A percentile compares a stretch with the other conserved stretches of the same genome.
Evolutionary conservation across 2,888 invertebrate species (phyloP).

Genomic region (Orthosia gracilis): DNA sequence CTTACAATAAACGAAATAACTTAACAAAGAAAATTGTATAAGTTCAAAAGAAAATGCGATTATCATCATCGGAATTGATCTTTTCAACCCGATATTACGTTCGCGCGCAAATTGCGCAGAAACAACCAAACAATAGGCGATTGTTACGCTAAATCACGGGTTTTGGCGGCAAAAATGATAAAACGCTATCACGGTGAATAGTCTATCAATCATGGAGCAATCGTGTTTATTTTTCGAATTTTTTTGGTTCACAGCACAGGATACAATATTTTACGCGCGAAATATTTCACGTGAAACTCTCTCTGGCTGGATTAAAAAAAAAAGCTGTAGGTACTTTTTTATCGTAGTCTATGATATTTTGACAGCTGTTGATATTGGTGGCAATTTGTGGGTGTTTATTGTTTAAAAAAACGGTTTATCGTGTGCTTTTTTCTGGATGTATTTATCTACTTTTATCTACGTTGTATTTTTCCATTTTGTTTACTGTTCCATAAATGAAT

Average conservation of each 20-base stretch:
- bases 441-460: background rate
- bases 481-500: background rate
- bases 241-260: slow-evolving; percentile 35
- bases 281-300: slow-evolving; percentile 28
- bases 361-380: slow-evolving; percentile 55
- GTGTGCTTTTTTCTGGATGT: background rate
- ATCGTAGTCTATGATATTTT: slow-evolving; percentile 52
- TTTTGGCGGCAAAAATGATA: slow-evolving; percentile 56
- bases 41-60: slow-evolving; percentile 31
- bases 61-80: slow-evolving; percentile 53
- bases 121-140: slow-evolving; percentile 60
- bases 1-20: slow-evolving; percentile 31
- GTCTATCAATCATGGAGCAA: slow-evolving; percentile 64
- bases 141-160: slow-evolving; percentile 55
- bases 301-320: slow-evolving; percentile 16
- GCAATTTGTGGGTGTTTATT: slow-evolving; percentile 14
- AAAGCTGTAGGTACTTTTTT: slow-evolving; percentile 10
- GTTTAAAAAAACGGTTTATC: slow-evolving; percentile 8
- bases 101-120: slow-evolving; percentile 54
- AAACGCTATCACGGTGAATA: slow-evolving; percentile 57
- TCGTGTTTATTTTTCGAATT: slow-evolving; percentile 57
- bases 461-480: background rate
- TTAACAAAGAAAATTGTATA: slow-evolving; percentile 35
- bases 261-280: slow-evolving; percentile 51
- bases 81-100: slow-evolving; percentile 37